Conservation (phyloP, 2,888 invertebrate species). For the Ferdinandea cuprea region DNA sequence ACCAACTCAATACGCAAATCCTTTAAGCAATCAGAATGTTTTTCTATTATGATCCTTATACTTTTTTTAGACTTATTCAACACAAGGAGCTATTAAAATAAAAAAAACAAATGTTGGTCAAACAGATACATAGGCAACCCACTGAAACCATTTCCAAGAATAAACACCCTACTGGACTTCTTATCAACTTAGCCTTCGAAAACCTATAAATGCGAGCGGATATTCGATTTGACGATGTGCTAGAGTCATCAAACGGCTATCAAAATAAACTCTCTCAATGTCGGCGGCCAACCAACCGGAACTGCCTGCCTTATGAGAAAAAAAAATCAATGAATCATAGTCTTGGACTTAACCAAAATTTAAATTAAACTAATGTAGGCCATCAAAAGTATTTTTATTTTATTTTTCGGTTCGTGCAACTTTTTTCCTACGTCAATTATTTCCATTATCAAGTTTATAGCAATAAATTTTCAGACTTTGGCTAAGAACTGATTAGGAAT, state of each 20-base stretch:
- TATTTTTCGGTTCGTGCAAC: conserved; percentile 2
- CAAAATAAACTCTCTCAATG: background rate
- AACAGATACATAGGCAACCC: too few species aligned
- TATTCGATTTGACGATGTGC: conserved; percentile 1
- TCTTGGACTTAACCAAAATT: conserved; percentile 8
- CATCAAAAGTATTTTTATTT: conserved; percentile 5
- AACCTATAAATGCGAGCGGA: too few species aligned
- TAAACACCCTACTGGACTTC: too few species aligned
- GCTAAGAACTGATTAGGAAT: conserved; percentile 37
- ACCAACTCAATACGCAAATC: too few species aligned
- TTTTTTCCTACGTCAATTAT: conserved; percentile 29
- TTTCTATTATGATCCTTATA: too few species aligned
- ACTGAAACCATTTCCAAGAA: too few species aligned
- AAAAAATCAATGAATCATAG: conserved; percentile 16
- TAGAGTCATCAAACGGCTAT: background rate
- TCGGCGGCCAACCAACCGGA: conserved; percentile 2
- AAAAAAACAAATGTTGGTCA: too few species aligned
- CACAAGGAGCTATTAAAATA: too few species aligned
- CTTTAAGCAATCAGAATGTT: too few species aligned
- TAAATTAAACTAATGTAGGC: conserved; percentile 24
- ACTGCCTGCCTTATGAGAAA: background rate
- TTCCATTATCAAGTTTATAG: conserved; percentile 36
- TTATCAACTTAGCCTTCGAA: too few species aligned
- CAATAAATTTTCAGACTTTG: conserved; percentile 9
- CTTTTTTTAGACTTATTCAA: too few species aligned